These are phyloP conservation scores for Nothocercus nigrocapillus DNA, from an alignment of 2,113 vertebrate genomes.

Conservation along the genomic window DNA sequence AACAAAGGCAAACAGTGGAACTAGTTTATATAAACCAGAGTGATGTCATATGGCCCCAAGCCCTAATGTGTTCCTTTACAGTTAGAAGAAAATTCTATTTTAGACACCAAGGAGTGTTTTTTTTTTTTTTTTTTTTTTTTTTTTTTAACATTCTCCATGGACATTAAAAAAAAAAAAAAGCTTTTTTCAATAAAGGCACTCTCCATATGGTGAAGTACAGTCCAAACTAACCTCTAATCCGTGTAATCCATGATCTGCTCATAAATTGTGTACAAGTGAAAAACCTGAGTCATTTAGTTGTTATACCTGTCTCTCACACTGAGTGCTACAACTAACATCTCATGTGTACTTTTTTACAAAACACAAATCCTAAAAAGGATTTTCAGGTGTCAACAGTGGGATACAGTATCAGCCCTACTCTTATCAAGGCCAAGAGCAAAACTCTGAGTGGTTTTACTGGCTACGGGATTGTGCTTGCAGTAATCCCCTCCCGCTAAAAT, in stretches of 20 bases:
- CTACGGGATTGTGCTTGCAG: not conserved
- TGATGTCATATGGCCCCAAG: slow-evolving; percentile 27
- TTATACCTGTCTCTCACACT: not conserved
- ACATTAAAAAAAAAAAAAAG: not conserved
- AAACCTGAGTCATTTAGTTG: not conserved
- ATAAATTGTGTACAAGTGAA: not conserved
- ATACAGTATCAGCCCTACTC: not conserved
- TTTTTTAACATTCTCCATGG: not conserved
- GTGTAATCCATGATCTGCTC: not conserved
- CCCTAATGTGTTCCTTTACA: slow-evolving; percentile 38
- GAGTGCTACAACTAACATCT: not conserved
- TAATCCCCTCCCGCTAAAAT: not conserved
- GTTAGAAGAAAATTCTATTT: slow-evolving; percentile 43
- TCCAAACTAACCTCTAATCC: not conserved
- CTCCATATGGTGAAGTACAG: not conserved
- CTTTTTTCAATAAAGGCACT: not conserved
- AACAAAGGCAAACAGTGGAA: slow-evolving; percentile 55
- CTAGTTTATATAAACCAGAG: slow-evolving; percentile 62
- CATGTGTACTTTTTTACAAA: not conserved
- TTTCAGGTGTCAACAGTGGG: not conserved
- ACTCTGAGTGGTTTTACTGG: rapidly evolving
- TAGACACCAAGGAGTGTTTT: not conserved
- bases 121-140: not conserved
- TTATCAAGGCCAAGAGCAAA: not conserved
- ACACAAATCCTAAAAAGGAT: not conserved